Percentiles rank a stretch among this genome's conserved stretches.
Evolutionary conservation across 2,888 invertebrate genomes (phyloP).

Genomic region (Limenitis camilla): DNA sequence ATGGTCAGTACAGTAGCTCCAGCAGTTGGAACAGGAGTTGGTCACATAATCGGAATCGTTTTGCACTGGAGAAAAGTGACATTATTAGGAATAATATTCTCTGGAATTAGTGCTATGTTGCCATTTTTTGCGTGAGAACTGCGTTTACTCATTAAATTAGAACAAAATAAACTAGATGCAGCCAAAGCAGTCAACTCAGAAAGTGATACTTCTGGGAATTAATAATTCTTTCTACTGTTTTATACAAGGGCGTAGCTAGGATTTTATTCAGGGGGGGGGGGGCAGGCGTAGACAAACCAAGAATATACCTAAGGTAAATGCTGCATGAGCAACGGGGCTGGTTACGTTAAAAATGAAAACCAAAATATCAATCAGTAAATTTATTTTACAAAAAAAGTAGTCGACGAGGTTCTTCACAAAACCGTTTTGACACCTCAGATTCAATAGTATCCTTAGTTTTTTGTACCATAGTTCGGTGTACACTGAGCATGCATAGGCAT

Average conservation of each 20-base stretch:
- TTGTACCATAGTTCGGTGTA: conserved; percentile 4
- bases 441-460: conserved; percentile 2
- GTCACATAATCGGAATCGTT: conserved; percentile 15
- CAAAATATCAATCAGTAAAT: too few relatives aligned
- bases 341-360: too few relatives aligned
- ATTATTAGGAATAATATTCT: conserved; percentile 16
- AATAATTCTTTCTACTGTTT: neutral
- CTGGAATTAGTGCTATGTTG: conserved; percentile 11
- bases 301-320: too few relatives aligned
- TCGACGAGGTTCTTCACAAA: too few relatives aligned
- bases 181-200: neutral
- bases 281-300: too few relatives aligned
- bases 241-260: too few relatives aligned
- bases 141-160: conserved; percentile 5
- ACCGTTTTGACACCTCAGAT: neutral
- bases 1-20: conserved; percentile 21
- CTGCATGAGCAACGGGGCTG: too few relatives aligned
- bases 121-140: conserved; percentile 13
- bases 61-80: conserved; percentile 24
- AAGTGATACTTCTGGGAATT: neutral
- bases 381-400: too few relatives aligned
- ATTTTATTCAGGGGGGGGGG: too few relatives aligned
- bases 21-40: conserved; percentile 17
- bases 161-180: neutral
- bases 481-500: conserved; percentile 13